Evolutionary conservation across 2,888 invertebrate genomes (phyloP).

Genomic region (Deroplatys truncata): DNA sequence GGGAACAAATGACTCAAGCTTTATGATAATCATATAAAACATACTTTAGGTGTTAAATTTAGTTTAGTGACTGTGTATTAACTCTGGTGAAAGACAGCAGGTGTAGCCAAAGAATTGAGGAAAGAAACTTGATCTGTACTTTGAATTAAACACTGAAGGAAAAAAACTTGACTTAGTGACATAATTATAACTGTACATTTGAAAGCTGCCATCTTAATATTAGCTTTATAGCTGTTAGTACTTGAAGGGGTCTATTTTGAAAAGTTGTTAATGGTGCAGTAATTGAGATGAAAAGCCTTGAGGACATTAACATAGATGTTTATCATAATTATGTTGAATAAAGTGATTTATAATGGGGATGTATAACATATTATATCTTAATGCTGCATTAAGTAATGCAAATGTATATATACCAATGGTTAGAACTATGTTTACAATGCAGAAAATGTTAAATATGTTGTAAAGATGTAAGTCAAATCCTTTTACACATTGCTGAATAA

Average conservation of each 20-base stretch:
- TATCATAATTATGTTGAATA: background rate
- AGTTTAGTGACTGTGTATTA: too few relatives aligned
- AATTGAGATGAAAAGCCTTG: background rate
- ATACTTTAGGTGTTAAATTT: too few relatives aligned
- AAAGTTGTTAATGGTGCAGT: background rate
- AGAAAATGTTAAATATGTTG: background rate
- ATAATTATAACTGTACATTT: background rate
- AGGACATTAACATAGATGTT: background rate
- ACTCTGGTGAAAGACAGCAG: too few relatives aligned
- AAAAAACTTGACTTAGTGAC: background rate
- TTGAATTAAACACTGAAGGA: background rate
- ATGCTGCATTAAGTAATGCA: background rate
- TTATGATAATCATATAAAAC: too few relatives aligned
- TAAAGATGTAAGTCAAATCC: background rate
- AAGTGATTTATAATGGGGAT: background rate
- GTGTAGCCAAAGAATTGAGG: background rate
- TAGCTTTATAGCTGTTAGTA: background rate
- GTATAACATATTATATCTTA: background rate
- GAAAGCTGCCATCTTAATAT: background rate
- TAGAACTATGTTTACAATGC: background rate
- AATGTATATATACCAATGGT: background rate
- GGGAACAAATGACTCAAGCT: too few relatives aligned
- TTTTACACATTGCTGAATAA: background rate
- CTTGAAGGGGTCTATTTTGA: background rate
- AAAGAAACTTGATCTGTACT: background rate